Base-by-base conservation (phyloP, 2,797 vertebrate species). In the Pachyuromys duprasi region DNA sequence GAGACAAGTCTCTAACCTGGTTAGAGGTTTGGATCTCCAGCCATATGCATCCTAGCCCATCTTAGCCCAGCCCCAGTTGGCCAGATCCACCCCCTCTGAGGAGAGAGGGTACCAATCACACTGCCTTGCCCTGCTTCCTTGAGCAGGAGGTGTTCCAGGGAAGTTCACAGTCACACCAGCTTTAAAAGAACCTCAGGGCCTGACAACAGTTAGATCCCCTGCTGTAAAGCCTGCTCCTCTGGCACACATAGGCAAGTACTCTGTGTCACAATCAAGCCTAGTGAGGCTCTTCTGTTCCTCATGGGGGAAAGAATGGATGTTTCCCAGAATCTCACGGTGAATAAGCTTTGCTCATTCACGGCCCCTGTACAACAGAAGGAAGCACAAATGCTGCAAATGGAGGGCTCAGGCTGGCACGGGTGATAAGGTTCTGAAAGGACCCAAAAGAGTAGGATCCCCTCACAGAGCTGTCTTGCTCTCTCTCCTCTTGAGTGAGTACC, bases 301-400 rank as follows among this genome's bases (percentile, higher is more conserved):
- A 0, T 0, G 14, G 39, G 65, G 12, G 2, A 33, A 26, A 24
- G 36, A 31, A n/a, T 36, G 1, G 70, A 26, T 82, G 17, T 39
- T 22, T 26, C 42, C 90, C 28, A 12, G 86, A 45, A 42, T 13
- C 15, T 33, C 83, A 14, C 0, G 11, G 55, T 1, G 5, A 28
- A 6, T 15, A 5, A 24, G 60, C 17, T 82, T 78, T 42, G 17
- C 0, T 14, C 6, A 2, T 3, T 4, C 36, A 0, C 0, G 0
- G 0, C 1, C 26, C 12, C 75, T 15, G 18, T 1, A 65, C 60
- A 5, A 2, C 4, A 2, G 22, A 90, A 80, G 82, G 9, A 24
- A 24, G 39, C 1, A 15, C 55, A 72, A 62, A 72, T 13, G 8
- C 0, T 8, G 39, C 31, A 12, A 49, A 8, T 0, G 5, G 1